Conservation (phyloP, 2,888 invertebrate genomes). For the Heliconius erato region DNA sequence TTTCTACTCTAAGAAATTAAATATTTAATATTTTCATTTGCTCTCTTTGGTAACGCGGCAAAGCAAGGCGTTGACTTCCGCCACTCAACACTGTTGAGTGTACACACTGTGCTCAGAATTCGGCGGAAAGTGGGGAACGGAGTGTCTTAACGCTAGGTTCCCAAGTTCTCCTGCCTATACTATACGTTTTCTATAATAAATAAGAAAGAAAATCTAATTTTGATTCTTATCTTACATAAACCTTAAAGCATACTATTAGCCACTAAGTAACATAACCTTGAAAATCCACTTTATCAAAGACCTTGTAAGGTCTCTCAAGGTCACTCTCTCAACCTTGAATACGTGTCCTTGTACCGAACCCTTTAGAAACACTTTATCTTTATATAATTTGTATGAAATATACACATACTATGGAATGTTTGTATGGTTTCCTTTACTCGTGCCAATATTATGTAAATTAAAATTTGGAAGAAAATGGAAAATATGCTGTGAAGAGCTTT, state of each 20-base stretch:
- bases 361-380: neutral
- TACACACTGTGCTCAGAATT: no score
- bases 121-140: neutral
- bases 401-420: neutral
- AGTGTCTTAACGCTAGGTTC: neutral
- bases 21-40: no score
- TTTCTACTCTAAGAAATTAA: no score
- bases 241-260: neutral
- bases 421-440: neutral
- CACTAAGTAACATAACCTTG: constrained; percentile 3
- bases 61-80: no score
- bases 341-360: neutral
- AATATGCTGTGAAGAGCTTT: neutral
- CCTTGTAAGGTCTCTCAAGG: neutral
- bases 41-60: no score
- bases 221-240: neutral
- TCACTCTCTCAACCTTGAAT: neutral
- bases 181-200: neutral
- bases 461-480: neutral
- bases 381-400: neutral
- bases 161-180: neutral
- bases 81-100: no score
- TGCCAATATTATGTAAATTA: neutral
- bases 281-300: neutral
- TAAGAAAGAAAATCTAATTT: neutral